Evolutionary conservation across 2,888 invertebrate genomes (phyloP).

Genomic region (Rapana venosa): DNA sequence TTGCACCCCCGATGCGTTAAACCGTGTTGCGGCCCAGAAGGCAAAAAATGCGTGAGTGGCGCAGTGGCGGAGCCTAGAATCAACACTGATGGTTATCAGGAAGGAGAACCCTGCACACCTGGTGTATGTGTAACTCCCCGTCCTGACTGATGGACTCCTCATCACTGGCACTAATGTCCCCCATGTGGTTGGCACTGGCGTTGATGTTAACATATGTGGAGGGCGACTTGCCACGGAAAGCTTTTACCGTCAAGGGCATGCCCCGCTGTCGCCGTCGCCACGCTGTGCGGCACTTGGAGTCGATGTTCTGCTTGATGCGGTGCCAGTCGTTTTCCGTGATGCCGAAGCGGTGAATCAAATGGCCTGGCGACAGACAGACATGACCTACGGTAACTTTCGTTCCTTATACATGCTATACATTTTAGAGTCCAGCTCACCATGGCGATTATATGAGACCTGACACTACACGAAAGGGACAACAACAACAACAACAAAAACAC

Average conservation of each 20-base stretch:
- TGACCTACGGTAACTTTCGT: too few species aligned
- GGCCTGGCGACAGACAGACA: constrained; percentile 70
- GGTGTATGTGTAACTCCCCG: constrained; percentile 68
- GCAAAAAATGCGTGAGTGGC: too few species aligned
- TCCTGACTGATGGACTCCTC: constrained; percentile 68
- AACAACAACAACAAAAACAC: too few species aligned
- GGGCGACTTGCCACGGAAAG: constrained; percentile 73
- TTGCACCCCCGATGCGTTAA: too few species aligned
- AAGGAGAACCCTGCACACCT: constrained; percentile 49
- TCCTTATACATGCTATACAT: too few species aligned
- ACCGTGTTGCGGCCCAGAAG: too few species aligned
- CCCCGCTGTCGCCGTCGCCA: constrained; percentile 75
- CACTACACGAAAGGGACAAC: too few species aligned
- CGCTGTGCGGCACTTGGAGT: constrained; percentile 81
- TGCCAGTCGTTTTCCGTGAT: constrained; percentile 81
- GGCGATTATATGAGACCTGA: too few species aligned
- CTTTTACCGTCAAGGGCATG: constrained; percentile 76
- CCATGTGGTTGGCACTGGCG: constrained; percentile 44
- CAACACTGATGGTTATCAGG: too few species aligned
- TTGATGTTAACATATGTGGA: constrained; percentile 59
- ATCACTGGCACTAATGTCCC: constrained; percentile 61
- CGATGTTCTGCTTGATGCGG: constrained; percentile 81
- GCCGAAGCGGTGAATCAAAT: constrained; percentile 79
- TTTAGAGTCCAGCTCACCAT: too few species aligned
- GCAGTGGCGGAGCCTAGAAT: too few species aligned